Percentiles rank a stretch among this genome's conserved stretches.
Evolutionary conservation across 2,113 vertebrate species (phyloP).

Genomic region (Aviceda subcristata): DNA sequence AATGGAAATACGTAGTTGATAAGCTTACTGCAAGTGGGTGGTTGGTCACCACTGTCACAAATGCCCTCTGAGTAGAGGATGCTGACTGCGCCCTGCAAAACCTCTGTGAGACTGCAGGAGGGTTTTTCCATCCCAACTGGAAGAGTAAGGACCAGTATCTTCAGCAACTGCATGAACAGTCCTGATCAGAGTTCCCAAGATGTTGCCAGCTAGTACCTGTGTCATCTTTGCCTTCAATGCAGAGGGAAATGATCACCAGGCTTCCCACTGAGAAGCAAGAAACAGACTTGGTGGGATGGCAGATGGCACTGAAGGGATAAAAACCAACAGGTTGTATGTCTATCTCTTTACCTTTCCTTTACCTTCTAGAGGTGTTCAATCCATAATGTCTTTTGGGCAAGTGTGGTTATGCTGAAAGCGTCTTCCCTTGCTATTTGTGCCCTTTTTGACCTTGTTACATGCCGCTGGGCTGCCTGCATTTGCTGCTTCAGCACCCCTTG

Average conservation of each 20-base stretch:
- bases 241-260: not conserved
- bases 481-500: not conserved
- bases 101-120: not conserved
- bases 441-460: not conserved
- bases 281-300: not conserved
- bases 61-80: not conserved
- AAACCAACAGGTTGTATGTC: not conserved
- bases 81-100: not conserved
- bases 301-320: not conserved
- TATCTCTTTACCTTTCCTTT: not conserved
- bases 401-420: fast-evolving
- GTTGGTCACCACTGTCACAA: not conserved
- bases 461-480: not conserved
- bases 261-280: not conserved
- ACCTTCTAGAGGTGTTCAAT: not conserved
- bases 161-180: not conserved
- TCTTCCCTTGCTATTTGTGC: not conserved
- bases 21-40: not conserved
- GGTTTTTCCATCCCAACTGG: not conserved
- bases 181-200: not conserved
- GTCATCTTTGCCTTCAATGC: not conserved
- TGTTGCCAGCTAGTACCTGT: not conserved
- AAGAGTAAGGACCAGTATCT: not conserved
- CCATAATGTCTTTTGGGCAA: not conserved
- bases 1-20: not conserved